Percentiles rank a stretch among this genome's conserved stretches.
These are phyloP conservation scores for Spondyliosoma cantharus DNA, from an alignment of 2,797 vertebrate genomes.

Conservation along the genomic window DNA sequence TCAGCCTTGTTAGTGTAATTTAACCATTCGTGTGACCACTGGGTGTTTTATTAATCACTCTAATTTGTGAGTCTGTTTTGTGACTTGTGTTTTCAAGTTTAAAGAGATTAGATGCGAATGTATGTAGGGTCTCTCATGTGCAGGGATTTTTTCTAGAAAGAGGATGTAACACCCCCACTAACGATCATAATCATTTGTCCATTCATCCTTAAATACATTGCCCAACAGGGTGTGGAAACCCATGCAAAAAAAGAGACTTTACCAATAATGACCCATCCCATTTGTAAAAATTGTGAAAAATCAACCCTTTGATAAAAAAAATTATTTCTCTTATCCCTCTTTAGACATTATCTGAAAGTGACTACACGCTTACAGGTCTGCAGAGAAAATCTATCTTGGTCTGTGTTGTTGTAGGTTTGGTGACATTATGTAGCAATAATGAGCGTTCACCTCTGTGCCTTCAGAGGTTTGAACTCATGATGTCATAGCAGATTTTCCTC, in stretches of 20 bases:
- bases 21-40: slow-evolving; percentile 77
- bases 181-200: slow-evolving; percentile 12
- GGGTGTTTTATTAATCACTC: slow-evolving; percentile 68
- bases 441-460: slow-evolving; percentile 74
- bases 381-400: slow-evolving; percentile 4
- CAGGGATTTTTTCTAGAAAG: slow-evolving; percentile 17
- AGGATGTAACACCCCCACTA: neutral
- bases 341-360: slow-evolving; percentile 10
- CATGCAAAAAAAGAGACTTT: slow-evolving; percentile 18
- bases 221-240: slow-evolving; percentile 14
- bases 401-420: slow-evolving; percentile 15
- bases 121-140: slow-evolving; percentile 45
- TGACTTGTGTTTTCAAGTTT: slow-evolving; percentile 41
- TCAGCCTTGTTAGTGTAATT: slow-evolving; percentile 51
- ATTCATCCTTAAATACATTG: slow-evolving; percentile 33
- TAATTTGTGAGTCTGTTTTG: slow-evolving; percentile 57
- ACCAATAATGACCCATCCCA: slow-evolving; percentile 17
- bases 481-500: slow-evolving; percentile 55
- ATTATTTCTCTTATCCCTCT: neutral
- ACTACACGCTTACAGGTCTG: neutral
- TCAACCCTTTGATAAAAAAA: slow-evolving; percentile 59
- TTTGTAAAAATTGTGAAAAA: slow-evolving; percentile 39
- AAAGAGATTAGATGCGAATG: slow-evolving; percentile 61
- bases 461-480: slow-evolving; percentile 48
- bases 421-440: slow-evolving; percentile 45